Percentiles rank a stretch among this genome's conserved stretches.
phyloP scores from a whole-genome alignment of 2,888 invertebrate genomes.

The Coelopa pilipes region DNA sequence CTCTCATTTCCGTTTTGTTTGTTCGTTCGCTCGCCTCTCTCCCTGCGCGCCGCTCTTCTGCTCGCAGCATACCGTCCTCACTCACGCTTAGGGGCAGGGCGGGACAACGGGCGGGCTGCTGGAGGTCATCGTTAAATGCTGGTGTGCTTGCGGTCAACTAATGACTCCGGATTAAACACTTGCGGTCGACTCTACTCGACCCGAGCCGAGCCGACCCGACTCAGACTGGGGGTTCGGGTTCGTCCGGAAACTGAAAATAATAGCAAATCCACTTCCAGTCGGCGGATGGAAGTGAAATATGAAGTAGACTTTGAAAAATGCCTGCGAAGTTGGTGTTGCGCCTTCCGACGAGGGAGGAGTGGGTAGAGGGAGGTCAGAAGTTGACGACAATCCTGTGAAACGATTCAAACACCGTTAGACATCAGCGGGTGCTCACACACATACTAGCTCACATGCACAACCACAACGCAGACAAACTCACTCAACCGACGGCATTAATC shows the following conservation, averaged over 20 bases:
- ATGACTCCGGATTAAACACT: conserved; percentile 35
- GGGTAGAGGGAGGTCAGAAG: not conserved
- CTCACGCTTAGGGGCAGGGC: too few species aligned
- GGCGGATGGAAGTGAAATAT: conserved; percentile 25
- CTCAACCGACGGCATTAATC: conserved; percentile 19
- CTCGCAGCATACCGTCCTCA: too few species aligned
- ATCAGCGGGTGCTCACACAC: not conserved
- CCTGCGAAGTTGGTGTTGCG: not conserved
- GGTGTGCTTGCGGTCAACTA: conserved; percentile 34
- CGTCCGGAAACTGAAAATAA: conserved; percentile 16
- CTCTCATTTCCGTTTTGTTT: not conserved
- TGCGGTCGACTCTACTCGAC: conserved; percentile 22
- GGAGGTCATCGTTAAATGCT: conserved; percentile 30
- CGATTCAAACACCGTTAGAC: conserved; percentile 10
- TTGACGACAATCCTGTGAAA: conserved; percentile 5
- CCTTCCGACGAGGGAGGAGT: not conserved
- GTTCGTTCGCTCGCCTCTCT: not conserved
- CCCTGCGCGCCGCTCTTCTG: too few species aligned
- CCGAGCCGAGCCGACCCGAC: conserved; percentile 19
- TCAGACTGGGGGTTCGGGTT: not conserved
- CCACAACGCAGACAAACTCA: not conserved
- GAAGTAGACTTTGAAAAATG: conserved; percentile 24
- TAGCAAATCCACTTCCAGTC: conserved; percentile 30
- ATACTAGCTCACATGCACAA: not conserved
- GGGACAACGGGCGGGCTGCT: too few species aligned